Evolutionary conservation across 2,888 invertebrate species (phyloP).

Genomic region (Pachymerium ferrugineum): DNA sequence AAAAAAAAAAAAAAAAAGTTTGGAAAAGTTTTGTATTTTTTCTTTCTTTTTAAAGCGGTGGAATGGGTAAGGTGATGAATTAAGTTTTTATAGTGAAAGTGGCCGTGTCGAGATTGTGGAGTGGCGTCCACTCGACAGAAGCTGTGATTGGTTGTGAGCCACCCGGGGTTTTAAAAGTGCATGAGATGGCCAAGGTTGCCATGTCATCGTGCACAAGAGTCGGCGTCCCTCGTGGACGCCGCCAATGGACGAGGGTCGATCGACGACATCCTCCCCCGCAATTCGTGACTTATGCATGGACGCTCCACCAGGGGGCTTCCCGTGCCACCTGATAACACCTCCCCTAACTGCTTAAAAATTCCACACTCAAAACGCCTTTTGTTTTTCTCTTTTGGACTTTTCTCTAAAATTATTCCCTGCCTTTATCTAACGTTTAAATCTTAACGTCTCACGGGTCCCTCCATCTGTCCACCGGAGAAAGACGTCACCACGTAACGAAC

Average conservation of each 20-base stretch:
- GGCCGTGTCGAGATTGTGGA: neutral
- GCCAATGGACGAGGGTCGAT: slow-evolving; percentile 13
- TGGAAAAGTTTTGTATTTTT: neutral
- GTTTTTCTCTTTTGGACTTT: slow-evolving; percentile 4
- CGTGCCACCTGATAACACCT: slow-evolving; percentile 8
- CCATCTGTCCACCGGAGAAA: slow-evolving; percentile 8
- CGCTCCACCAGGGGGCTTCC: slow-evolving; percentile 12
- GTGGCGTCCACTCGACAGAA: neutral
- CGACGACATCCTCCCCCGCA: neutral
- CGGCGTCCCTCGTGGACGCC: neutral
- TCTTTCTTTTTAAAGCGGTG: neutral
- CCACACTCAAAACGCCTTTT: slow-evolving; percentile 7
- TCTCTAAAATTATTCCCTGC: slow-evolving; percentile 1
- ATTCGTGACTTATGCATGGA: slow-evolving; percentile 8
- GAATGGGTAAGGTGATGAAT: neutral
- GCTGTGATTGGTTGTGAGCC: neutral
- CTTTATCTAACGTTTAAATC: neutral
- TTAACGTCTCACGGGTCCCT: slow-evolving; percentile 2
- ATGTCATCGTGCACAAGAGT: neutral
- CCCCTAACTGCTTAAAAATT: slow-evolving; percentile 7
- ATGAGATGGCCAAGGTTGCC: slow-evolving; percentile 4
- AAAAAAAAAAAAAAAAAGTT: neutral
- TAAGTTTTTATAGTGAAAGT: neutral
- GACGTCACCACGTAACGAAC: slow-evolving; percentile 8
- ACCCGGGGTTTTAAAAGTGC: neutral